These are phyloP conservation scores for Agrenia bidenticulata DNA, from an alignment of 2,888 invertebrate genomes.

Conservation along the genomic window DNA sequence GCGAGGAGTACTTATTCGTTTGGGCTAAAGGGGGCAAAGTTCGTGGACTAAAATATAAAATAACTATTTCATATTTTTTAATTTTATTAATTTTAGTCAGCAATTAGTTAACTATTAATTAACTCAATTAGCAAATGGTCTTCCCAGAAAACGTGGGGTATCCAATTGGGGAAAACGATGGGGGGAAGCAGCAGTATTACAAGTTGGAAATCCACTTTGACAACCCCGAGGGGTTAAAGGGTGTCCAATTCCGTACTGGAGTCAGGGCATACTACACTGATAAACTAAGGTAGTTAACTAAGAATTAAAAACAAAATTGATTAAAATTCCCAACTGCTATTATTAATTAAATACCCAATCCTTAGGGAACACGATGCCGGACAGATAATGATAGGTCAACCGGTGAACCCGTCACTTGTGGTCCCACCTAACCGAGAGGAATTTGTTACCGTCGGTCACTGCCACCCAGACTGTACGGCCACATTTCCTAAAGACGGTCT, in stretches of 20 bases:
- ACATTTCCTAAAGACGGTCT: not conserved
- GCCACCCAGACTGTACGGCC: constrained; percentile 8
- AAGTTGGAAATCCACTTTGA: constrained; percentile 79
- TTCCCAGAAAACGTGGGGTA: constrained; percentile 14
- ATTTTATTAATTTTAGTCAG: too few relatives aligned
- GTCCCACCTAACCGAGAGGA: constrained; percentile 13
- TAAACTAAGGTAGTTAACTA: constrained; percentile 60
- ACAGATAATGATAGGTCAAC: constrained; percentile 4
- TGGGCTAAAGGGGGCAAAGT: constrained; percentile 23
- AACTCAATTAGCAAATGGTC: constrained; percentile 8
- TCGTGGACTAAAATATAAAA: too few relatives aligned
- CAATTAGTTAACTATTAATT: not conserved
- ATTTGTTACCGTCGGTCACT: constrained; percentile 6
- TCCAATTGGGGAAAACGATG: constrained; percentile 2
- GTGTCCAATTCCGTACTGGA: constrained; percentile 66
- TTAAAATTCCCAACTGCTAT: too few relatives aligned
- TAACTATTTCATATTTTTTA: too few relatives aligned
- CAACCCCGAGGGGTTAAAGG: constrained; percentile 59
- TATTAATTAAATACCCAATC: not conserved
- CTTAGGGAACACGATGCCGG: constrained; percentile 14
- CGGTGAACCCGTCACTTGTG: not conserved
- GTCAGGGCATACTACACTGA: constrained; percentile 77
- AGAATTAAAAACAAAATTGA: not conserved
- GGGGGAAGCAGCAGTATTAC: not conserved
- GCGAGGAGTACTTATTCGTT: not conserved